Percentiles rank a stretch among this genome's conserved stretches.
These are phyloP conservation scores for Abscondita cerata DNA, from an alignment of 2,888 invertebrate species.

Conservation along the genomic window DNA sequence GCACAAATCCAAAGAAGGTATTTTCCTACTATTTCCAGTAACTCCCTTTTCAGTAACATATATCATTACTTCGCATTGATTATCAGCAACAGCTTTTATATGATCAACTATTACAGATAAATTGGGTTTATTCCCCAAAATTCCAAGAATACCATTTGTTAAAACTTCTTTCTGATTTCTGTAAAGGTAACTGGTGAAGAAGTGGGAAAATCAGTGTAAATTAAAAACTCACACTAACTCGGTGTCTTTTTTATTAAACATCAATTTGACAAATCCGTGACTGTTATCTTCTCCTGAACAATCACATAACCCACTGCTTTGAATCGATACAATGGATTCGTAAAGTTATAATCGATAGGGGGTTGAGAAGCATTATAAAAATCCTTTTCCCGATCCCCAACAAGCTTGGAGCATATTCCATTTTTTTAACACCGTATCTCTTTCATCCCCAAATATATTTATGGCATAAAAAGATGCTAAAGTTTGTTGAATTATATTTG, in stretches of 20 bases:
- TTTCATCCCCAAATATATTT: conserved; percentile 91
- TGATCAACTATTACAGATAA: conserved; percentile 79
- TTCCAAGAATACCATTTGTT: conserved; percentile 69
- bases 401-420: conserved; percentile 95
- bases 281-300: conserved; percentile 85
- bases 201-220: not conserved
- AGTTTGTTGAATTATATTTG: conserved; percentile 54
- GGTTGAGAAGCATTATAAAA: conserved; percentile 78
- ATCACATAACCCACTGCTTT: conserved; percentile 94
- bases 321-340: conserved; percentile 92
- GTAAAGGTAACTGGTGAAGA: conserved; percentile 38
- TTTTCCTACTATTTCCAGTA: conserved; percentile 69
- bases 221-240: conserved; percentile 71
- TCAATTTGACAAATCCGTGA: conserved; percentile 87
- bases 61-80: conserved; percentile 76
- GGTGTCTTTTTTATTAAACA: conserved; percentile 82
- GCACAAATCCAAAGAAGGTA: conserved; percentile 76
- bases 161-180: conserved; percentile 75
- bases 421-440: conserved; percentile 90
- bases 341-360: conserved; percentile 83
- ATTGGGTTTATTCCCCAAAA: conserved; percentile 87
- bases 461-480: conserved; percentile 60
- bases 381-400: conserved; percentile 86
- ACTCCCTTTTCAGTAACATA: conserved; percentile 76
- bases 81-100: conserved; percentile 79